phyloP scores from a whole-genome alignment of 2,113 vertebrate species.

The Delphinapterus leucas region DNA sequence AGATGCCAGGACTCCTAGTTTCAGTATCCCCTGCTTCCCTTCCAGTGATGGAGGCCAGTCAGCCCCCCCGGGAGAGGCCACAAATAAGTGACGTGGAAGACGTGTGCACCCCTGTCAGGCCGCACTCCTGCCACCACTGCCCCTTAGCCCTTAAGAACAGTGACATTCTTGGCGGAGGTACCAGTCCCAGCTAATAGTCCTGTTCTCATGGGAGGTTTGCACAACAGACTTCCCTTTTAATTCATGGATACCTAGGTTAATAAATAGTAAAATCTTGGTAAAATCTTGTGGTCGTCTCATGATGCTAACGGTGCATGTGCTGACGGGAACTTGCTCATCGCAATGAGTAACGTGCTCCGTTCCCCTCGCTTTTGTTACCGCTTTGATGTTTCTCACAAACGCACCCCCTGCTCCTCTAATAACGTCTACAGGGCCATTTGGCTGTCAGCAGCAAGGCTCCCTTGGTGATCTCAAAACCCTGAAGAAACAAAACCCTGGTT shows the following conservation, averaged over 20 bases:
- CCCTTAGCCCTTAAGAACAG: not conserved
- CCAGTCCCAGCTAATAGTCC: not conserved
- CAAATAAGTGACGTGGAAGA: not conserved
- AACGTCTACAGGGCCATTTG: constrained; percentile 38
- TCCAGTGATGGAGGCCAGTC: not conserved
- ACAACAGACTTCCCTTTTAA: not conserved
- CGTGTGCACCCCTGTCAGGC: fast-evolving
- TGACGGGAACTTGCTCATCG: not conserved
- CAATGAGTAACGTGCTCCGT: not conserved
- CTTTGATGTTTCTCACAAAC: constrained; percentile 68
- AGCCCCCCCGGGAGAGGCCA: fast-evolving
- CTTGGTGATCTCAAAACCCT: constrained; percentile 4
- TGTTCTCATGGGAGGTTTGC: not conserved
- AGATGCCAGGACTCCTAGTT: not conserved
- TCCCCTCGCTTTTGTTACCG: not conserved
- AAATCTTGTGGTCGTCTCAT: constrained; percentile 48
- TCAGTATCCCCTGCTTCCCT: not conserved
- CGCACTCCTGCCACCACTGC: too few species aligned
- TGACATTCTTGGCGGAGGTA: not conserved
- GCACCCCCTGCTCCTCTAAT: constrained; percentile 44
- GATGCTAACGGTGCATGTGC: not conserved
- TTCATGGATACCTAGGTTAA: not conserved
- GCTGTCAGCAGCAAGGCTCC: not conserved
- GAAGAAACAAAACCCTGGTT: constrained; percentile 17
- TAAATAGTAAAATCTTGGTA: not conserved